Base-by-base conservation (phyloP, 1,140 invertebrate genomes). In the Zaprionus ornatus region DNA sequence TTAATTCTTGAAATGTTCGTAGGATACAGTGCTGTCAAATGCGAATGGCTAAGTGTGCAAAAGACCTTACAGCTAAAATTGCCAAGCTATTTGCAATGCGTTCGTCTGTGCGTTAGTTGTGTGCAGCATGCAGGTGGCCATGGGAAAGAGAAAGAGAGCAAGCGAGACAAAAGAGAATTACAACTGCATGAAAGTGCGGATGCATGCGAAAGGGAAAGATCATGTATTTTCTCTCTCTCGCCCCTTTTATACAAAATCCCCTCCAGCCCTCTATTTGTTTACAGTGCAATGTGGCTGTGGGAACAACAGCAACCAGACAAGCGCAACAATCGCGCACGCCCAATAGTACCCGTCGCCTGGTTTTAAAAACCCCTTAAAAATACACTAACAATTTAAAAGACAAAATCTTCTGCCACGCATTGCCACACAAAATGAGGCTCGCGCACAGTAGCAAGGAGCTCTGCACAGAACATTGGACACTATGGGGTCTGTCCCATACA, bases 121-220 rank as follows among this genome's bases (percentile, higher is more conserved):
- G 37, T 54, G 45, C 10, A 19, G 45, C 19, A 25, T 48, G 17
- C 42, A 40, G n/a, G 32, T 56, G 42, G 19, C 4, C 9, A 35
- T n/a, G 3, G 17, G n/a, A 57, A 21, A 9, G 13, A 37, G 52
- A 29, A 23, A 2, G 23, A 37, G 3, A 32, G 13, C 48, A 21
- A 21, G 12, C 6, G 29, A 25, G n/a, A 9, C 19, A 35, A 15
- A 4, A 35, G 61, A 62, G 65, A n/a, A 52, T 23, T 57, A 55
- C 35, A 54, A 61, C 64, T 63, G 65, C 77, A 83, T 73, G 81
- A 80, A 80, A 80, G 85, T 88, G 77, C 82, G 27, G 60, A 27
- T 70, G 57, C 72, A 37, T 66, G 25, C 55, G 23, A 35, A 75
- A 73, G 62, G 66, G 65, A 68, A 64, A 75, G 59, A 71, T 63